phyloP scores from a whole-genome alignment of 2,888 invertebrate species.

The Hyalella azteca region DNA sequence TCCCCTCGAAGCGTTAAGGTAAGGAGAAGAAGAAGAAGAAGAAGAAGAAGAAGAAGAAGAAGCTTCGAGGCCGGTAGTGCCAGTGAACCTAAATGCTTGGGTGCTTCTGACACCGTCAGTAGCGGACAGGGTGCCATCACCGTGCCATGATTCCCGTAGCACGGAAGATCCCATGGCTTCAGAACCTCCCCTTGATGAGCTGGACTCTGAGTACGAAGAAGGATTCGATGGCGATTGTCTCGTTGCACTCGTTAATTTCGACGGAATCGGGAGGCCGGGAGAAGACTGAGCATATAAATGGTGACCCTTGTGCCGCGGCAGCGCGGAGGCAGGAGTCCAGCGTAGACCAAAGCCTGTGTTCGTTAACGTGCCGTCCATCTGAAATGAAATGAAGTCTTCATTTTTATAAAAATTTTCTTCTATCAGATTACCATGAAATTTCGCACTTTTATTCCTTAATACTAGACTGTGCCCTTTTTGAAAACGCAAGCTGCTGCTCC shows the following conservation, averaged over 20 bases:
- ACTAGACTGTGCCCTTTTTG: no score
- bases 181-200: conserved; percentile 1
- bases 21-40: conserved; percentile 9
- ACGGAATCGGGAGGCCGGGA: background rate
- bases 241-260: conserved; percentile 12
- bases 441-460: no score
- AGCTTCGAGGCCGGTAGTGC: background rate
- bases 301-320: conserved; percentile 15
- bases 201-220: conserved; percentile 1
- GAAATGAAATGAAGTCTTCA: background rate
- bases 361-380: conserved; percentile 54
- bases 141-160: background rate
- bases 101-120: conserved; percentile 4
- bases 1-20: conserved; percentile 31
- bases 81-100: conserved; percentile 32
- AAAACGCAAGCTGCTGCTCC: no score
- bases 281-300: background rate
- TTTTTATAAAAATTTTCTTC: no score
- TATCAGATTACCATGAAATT: no score
- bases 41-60: no score
- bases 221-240: background rate
- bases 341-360: conserved; percentile 55
- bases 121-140: conserved; percentile 9
- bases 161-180: conserved; percentile 7
- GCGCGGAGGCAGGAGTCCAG: conserved; percentile 46